Base-by-base conservation (phyloP, 2,113 vertebrate genomes). In the Phaethornis superciliosus region DNA sequence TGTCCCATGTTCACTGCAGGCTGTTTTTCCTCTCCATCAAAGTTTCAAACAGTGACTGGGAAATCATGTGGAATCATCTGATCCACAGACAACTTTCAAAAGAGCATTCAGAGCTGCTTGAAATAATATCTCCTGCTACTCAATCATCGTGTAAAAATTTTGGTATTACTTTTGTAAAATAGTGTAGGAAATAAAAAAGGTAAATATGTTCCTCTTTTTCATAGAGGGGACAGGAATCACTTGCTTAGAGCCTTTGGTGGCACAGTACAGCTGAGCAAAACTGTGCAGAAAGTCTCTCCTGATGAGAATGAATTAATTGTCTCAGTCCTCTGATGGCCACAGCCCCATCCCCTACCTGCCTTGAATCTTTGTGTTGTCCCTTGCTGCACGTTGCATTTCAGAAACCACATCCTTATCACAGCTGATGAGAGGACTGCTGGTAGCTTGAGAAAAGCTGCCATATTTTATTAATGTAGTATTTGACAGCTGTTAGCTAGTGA, bases 401-500 rank as follows among this genome's bases (percentile, higher is more conserved):
- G 94, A 92, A 96, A 30, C 21, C 52, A 40, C 54, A 27, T 86
- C 88, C 65, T 75, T 28, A 4, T 60, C 79, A 15, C 81, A 16
- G 82, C 93, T 92, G 75, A 67, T 52, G n/a, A 4, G 13, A 65
- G 28, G 83, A n/a, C 4, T 30, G 33, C 33, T 78, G 91, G 71
- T 49, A 65, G 96, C 77, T 68, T 32, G 70, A 79, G 95, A 88
- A 89, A 59, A 5, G 6, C 69, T 85, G 42, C 89, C 78, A 69
- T 96, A 20, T 96, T 97, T 97, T 97, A 97, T 98, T 97, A 40
- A 97, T 93, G 92, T 75, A 65, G 59, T 56, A 16, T 94, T 93
- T 96, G 96, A 97, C 96, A 96, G 97, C 97, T 98, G 97, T 87
- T 96, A 97, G 92, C 64, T 81, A 42, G 81, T 90, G 97, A 97